phyloP scores from a whole-genome alignment of 1,140 invertebrate genomes.

The Oncopeltus fasciatus region DNA sequence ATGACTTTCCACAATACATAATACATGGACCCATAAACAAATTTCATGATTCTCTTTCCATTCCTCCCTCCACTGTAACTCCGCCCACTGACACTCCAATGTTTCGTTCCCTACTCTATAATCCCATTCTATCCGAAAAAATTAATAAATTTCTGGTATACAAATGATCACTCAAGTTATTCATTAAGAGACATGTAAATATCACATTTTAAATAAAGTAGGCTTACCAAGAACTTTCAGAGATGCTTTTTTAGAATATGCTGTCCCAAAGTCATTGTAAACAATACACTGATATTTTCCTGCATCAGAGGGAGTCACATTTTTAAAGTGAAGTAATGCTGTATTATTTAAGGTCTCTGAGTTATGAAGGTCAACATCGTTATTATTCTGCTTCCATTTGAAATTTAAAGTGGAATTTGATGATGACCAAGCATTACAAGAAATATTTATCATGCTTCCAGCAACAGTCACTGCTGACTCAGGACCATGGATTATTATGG shows the following conservation, averaged over 20 bases:
- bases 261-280: slow-evolving; percentile 74
- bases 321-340: slow-evolving; percentile 52
- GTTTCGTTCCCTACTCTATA: too few relatives aligned
- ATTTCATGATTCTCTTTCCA: too few relatives aligned
- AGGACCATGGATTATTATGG: slow-evolving; percentile 67
- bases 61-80: too few relatives aligned
- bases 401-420: slow-evolving; percentile 52
- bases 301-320: slow-evolving; percentile 58
- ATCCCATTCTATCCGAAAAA: too few relatives aligned
- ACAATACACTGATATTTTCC: slow-evolving; percentile 89
- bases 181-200: too few relatives aligned
- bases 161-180: too few relatives aligned
- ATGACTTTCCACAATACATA: too few relatives aligned
- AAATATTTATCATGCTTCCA: slow-evolving; percentile 64
- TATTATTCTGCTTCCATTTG: slow-evolving; percentile 79
- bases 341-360: slow-evolving; percentile 27
- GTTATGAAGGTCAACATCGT: slow-evolving; percentile 39
- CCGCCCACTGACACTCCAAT: too few relatives aligned
- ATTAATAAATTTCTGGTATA: too few relatives aligned
- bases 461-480: slow-evolving; percentile 65
- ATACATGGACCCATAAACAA: too few relatives aligned
- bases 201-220: too few relatives aligned
- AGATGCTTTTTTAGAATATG: slow-evolving; percentile 73
- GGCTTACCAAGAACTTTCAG: slow-evolving; percentile 65
- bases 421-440: slow-evolving; percentile 58